These are phyloP conservation scores for Drosophila grimshawi DNA, from an alignment of 1,140 invertebrate species.

Conservation along the genomic window DNA sequence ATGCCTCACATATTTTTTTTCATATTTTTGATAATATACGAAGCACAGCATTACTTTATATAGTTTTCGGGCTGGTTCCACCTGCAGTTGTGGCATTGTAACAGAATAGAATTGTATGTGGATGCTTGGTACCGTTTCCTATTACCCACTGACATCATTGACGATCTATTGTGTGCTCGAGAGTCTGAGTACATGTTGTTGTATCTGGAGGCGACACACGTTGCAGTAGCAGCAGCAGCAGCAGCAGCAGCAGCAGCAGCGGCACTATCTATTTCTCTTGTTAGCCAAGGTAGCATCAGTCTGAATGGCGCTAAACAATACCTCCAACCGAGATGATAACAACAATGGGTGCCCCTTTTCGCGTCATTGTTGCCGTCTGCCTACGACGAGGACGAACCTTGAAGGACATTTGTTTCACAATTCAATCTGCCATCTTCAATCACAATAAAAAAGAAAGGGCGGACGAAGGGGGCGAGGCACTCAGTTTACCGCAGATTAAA, in stretches of 20 bases:
- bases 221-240: neutral
- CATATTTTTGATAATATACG: neutral
- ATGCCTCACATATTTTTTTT: too few relatives aligned
- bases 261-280: neutral
- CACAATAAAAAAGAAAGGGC: neutral
- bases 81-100: too few relatives aligned
- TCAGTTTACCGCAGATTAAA: conserved; percentile 36
- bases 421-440: conserved; percentile 54
- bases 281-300: conserved; percentile 19
- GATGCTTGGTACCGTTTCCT: neutral
- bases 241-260: too few relatives aligned
- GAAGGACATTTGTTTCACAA: conserved; percentile 50
- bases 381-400: neutral
- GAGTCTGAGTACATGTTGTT: conserved; percentile 13
- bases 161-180: conserved; percentile 26
- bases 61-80: neutral
- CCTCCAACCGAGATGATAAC: conserved; percentile 11
- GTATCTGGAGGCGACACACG: neutral
- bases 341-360: neutral
- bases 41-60: neutral
- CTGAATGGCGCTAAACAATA: conserved; percentile 38
- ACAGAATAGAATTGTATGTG: neutral
- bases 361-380: conserved; percentile 7
- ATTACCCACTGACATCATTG: conserved; percentile 32
- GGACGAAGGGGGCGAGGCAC: neutral